Percentiles rank a stretch among this genome's conserved stretches.
Evolutionary conservation across 2,113 vertebrate species (phyloP).

Genomic region (Hydropotes inermis): DNA sequence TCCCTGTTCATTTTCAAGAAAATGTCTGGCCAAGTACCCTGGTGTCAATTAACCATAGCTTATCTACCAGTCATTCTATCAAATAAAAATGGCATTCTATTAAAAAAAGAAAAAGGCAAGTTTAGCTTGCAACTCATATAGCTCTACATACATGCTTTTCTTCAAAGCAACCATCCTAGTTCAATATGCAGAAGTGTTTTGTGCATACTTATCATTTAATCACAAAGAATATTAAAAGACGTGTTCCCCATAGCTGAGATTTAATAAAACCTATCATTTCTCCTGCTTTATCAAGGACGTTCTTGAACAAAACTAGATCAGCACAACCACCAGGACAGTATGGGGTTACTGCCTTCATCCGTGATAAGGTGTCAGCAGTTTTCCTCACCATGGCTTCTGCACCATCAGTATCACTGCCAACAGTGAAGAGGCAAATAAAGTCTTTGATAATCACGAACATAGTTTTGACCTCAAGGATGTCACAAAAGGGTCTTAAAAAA

Average conservation of each 20-base stretch:
- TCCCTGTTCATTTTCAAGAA: slow-evolving; percentile 33
- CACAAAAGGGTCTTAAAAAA: background rate
- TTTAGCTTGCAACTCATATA: background rate
- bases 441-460: background rate
- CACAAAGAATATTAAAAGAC: background rate
- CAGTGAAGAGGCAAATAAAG: background rate
- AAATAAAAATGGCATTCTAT: background rate
- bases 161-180: background rate
- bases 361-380: background rate
- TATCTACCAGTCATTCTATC: background rate
- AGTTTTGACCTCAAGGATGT: background rate
- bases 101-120: background rate
- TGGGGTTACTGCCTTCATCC: background rate
- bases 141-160: background rate
- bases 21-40: background rate
- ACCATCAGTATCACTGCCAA: background rate
- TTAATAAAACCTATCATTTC: slow-evolving; percentile 1
- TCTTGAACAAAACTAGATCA: background rate
- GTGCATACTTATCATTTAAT: background rate
- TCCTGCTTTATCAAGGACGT: background rate
- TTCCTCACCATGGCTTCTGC: background rate
- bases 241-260: background rate
- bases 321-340: background rate
- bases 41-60: background rate
- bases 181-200: background rate